Evolutionary conservation across 2,113 vertebrate genomes (phyloP).

Genomic region (Pterocles burchelli): DNA sequence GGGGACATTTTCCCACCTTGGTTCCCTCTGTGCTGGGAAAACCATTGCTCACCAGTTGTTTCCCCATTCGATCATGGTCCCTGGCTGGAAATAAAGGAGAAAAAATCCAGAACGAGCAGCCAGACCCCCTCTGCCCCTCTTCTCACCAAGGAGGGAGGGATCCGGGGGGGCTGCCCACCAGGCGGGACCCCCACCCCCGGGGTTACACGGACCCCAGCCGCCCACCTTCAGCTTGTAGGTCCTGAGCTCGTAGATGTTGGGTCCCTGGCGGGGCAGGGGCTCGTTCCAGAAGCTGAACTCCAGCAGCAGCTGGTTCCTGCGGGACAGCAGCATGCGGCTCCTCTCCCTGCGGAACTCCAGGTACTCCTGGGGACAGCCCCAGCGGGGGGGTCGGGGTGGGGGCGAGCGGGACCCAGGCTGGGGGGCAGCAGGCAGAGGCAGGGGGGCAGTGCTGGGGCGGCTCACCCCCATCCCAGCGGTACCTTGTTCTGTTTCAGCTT

Average conservation of each 20-base stretch:
- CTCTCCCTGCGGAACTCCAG: slow-evolving; percentile 87
- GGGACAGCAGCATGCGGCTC: slow-evolving; percentile 90
- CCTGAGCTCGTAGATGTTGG: slow-evolving; percentile 92
- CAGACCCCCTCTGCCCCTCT: fast-evolving
- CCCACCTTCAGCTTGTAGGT: slow-evolving; percentile 89
- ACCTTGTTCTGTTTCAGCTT: slow-evolving; percentile 90
- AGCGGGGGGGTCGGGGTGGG: neutral
- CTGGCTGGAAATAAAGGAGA: slow-evolving; percentile 80
- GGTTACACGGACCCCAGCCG: fast-evolving
- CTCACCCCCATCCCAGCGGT: fast-evolving
- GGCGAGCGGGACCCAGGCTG: fast-evolving
- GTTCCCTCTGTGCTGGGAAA: neutral
- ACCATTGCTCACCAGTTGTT: slow-evolving; percentile 88
- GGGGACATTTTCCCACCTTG: neutral
- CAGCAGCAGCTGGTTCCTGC: slow-evolving; percentile 91
- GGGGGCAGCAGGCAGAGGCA: neutral
- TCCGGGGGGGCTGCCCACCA: fast-evolving
- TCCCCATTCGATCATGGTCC: slow-evolving; percentile 98
- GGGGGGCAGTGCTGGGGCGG: neutral
- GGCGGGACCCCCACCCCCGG: fast-evolving
- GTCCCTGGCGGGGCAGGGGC: slow-evolving; percentile 85
- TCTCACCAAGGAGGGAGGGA: neutral
- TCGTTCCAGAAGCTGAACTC: slow-evolving; percentile 99
- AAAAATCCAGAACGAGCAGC: neutral
- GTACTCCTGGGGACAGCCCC: slow-evolving; percentile 80